Conservation (phyloP, 2,888 invertebrate species). For the Dynastes grantii region DNA sequence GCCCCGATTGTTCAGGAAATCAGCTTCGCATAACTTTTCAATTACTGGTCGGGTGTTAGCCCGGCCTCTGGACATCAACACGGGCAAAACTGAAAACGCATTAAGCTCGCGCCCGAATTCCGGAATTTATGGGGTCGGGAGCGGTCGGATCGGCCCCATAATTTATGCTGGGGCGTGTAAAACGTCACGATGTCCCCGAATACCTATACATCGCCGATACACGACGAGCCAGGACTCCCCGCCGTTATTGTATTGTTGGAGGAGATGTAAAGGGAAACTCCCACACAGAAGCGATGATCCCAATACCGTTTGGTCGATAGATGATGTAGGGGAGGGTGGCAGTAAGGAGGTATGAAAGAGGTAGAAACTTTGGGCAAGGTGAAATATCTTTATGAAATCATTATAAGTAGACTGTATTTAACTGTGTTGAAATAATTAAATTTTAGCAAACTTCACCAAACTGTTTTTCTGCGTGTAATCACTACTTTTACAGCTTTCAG, state of each 20-base stretch:
- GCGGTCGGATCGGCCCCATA: constrained; percentile 49
- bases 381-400: no score
- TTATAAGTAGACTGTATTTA: no score
- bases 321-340: not conserved
- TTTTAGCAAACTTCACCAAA: no score
- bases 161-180: constrained; percentile 56
- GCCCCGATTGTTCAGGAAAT: constrained; percentile 57
- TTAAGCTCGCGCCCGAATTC: constrained; percentile 58
- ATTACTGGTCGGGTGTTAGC: constrained; percentile 49
- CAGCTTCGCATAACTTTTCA: constrained; percentile 59
- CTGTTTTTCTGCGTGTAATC: no score
- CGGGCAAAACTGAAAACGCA: constrained; percentile 61
- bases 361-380: no score
- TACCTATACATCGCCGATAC: constrained; percentile 55
- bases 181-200: constrained; percentile 53
- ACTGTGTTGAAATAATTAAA: no score
- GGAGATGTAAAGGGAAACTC: not conserved
- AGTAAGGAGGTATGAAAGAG: no score
- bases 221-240: constrained; percentile 8
- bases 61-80: constrained; percentile 38
- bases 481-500: no score
- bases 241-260: not conserved
- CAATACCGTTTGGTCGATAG: constrained; percentile 24
- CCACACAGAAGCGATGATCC: not conserved
- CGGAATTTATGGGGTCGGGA: constrained; percentile 57